Percentiles rank a stretch among this genome's conserved stretches.
Conservation (phyloP, 2,113 vertebrate species). For the Triplophysa rosa region DNA sequence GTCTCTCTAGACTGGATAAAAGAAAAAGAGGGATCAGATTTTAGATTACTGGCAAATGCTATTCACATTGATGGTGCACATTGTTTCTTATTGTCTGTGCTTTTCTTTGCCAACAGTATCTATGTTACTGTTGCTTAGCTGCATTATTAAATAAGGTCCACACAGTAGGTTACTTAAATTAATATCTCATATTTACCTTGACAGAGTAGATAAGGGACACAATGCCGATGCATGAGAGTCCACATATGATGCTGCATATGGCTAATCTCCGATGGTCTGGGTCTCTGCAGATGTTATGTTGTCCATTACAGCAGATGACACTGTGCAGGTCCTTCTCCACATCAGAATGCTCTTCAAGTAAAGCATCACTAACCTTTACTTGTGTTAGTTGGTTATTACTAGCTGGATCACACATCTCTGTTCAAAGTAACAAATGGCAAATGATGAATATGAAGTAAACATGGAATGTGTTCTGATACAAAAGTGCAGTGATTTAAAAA, state of each 20-base stretch:
- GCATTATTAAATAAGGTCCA: not conserved
- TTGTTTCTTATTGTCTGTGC: not conserved
- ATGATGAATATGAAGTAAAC: not conserved
- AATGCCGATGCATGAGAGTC: conserved; percentile 79
- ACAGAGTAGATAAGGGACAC: conserved; percentile 76
- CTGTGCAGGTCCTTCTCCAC: not conserved
- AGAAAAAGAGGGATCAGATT: conserved; percentile 40
- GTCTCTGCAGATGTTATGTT: conserved; percentile 2
- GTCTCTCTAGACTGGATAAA: conserved; percentile 68
- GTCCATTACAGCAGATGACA: rapidly evolving
- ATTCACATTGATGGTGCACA: not conserved
- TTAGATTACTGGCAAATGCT: not conserved
- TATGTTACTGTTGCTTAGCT: not conserved
- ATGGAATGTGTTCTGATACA: not conserved
- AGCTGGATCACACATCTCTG: not conserved
- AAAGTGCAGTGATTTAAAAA: not conserved
- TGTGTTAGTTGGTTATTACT: rapidly evolving
- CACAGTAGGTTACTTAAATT: not conserved
- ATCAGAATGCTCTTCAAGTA: not conserved
- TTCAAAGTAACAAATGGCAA: conserved; percentile 7
- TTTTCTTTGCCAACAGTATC: not conserved
- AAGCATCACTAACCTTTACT: not conserved
- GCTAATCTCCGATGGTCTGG: conserved; percentile 71
- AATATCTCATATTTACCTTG: conserved; percentile 60
- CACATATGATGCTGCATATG: conserved; percentile 81